Conservation (phyloP, 1,140 invertebrate genomes). For the Chironomus striatipennis region DNA sequence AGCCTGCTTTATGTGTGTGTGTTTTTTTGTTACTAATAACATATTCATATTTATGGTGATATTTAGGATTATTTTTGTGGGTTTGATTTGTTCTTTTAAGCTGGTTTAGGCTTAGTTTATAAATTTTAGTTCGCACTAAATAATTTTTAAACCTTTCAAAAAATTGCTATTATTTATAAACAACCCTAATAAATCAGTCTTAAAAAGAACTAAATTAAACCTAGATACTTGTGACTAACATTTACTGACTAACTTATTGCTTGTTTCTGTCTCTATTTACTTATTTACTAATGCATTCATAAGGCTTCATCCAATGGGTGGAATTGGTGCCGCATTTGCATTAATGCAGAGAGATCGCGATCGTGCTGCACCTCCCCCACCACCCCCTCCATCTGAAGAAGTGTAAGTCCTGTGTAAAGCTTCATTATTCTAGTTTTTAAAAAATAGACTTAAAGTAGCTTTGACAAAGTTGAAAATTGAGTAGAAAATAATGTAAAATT, state of each 20-base stretch:
- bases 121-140: too few relatives aligned
- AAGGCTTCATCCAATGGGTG: constrained; percentile 19
- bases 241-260: neutral
- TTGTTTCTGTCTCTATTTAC: neutral
- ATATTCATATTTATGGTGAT: constrained; percentile 1
- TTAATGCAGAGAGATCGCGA: constrained; percentile 7
- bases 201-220: too few relatives aligned
- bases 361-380: neutral
- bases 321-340: constrained; percentile 15
- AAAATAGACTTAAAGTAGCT: neutral
- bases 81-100: too few relatives aligned
- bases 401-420: neutral
- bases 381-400: neutral
- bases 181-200: too few relatives aligned
- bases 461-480: neutral
- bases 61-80: neutral
- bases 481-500: neutral
- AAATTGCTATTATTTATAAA: too few relatives aligned
- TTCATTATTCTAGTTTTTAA: too few relatives aligned
- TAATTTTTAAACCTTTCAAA: too few relatives aligned
- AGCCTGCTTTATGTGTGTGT: neutral
- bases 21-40: neutral
- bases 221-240: too few relatives aligned
- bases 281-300: neutral
- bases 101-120: too few relatives aligned